Conservation (phyloP, 2,113 vertebrate species). For the Peromyscus polionotus region DNA sequence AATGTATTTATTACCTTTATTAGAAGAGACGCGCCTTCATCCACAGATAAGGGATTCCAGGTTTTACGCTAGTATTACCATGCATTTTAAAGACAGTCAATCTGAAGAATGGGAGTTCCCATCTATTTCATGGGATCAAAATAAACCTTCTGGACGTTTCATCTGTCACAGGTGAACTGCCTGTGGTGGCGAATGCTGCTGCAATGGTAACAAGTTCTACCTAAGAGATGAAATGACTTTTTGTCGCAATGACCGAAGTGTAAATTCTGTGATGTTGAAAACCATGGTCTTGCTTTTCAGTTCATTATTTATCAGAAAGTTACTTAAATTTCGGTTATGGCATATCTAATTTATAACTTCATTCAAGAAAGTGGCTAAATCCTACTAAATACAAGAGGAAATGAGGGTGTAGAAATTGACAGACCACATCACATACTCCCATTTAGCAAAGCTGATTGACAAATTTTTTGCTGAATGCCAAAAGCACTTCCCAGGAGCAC, state of each 20-base stretch:
- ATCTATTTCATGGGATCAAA: conserved; percentile 16
- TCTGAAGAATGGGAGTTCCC: not conserved
- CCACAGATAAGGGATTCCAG: not conserved
- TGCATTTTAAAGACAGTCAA: conserved; percentile 21
- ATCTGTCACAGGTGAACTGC: conserved; percentile 2
- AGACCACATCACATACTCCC: not conserved
- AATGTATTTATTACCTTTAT: not conserved
- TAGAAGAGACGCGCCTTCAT: not conserved
- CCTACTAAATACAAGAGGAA: not conserved
- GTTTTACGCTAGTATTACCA: conserved; percentile 19
- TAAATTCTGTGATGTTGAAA: conserved; percentile 42
- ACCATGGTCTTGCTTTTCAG: conserved; percentile 31
- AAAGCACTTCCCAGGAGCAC: not conserved
- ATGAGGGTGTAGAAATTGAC: not conserved
- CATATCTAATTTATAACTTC: not conserved
- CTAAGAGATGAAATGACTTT: not conserved
- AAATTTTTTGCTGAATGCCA: not conserved
- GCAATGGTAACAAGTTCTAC: not conserved
- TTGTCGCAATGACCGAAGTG: not conserved
- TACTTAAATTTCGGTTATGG: conserved; percentile 4
- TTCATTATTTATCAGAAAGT: conserved; percentile 14
- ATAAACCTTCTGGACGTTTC: conserved; percentile 12
- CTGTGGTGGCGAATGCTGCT: not conserved
- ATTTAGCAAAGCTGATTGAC: not conserved
- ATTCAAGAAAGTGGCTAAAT: conserved; percentile 31